A percentile compares a stretch with the other conserved stretches of the same genome.
phyloP scores from a whole-genome alignment of 2,888 invertebrate genomes.

The Rutpela maculata region DNA sequence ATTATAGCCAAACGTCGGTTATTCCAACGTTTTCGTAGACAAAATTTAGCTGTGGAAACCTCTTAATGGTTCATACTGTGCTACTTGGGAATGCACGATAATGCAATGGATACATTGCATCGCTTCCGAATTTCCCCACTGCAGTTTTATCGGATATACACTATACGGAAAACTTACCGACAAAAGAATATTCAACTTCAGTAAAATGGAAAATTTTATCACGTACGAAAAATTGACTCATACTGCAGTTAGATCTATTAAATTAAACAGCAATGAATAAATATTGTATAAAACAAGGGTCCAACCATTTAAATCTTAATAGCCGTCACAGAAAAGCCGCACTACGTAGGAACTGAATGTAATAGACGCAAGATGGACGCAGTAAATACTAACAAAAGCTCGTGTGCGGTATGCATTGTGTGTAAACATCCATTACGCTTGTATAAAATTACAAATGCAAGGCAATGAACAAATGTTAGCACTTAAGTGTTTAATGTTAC shows the following conservation, averaged over 20 bases:
- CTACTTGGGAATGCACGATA: too few relatives aligned
- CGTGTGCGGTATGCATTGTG: slow-evolving; percentile 59
- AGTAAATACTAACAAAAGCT: slow-evolving; percentile 25
- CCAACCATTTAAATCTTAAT: slow-evolving; percentile 3
- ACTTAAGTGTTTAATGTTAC: slow-evolving; percentile 52
- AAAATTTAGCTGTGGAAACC: too few relatives aligned
- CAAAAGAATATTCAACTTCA: too few relatives aligned
- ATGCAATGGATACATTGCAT: too few relatives aligned
- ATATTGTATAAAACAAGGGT: not conserved
- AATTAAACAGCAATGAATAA: slow-evolving; percentile 9
- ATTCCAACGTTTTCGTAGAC: too few relatives aligned
- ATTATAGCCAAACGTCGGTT: too few relatives aligned
- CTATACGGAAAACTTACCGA: too few relatives aligned
- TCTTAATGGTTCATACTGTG: too few relatives aligned
- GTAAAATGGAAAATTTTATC: too few relatives aligned
- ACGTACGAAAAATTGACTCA: not conserved
- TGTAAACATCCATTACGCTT: slow-evolving; percentile 59
- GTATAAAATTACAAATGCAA: slow-evolving; percentile 57
- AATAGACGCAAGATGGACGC: slow-evolving; percentile 15
- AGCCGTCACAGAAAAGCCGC: not conserved
- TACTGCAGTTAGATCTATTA: not conserved
- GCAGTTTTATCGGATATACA: too few relatives aligned
- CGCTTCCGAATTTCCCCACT: too few relatives aligned
- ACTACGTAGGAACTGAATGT: slow-evolving; percentile 9
- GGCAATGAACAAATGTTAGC: slow-evolving; percentile 59